Base-by-base conservation (phyloP, 2,797 vertebrate species). In the Crenuchus spilurus region DNA sequence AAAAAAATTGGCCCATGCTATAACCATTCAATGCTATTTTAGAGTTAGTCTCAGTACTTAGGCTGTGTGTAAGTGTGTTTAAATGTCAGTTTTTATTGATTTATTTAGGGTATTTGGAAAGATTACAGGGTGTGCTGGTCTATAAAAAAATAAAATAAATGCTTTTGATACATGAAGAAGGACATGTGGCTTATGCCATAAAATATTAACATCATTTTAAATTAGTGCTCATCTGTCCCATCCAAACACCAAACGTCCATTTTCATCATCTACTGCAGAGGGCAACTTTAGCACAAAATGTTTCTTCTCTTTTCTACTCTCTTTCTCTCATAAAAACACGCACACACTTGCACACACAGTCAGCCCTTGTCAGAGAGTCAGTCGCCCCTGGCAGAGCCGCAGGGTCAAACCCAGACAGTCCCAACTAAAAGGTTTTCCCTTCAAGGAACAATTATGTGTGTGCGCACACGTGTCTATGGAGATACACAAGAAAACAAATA, bases 381-480 rank as follows among this genome's bases (percentile, higher is more conserved):
- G 72, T 64, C 1, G 52, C 74, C 76, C 71, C 37, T 69, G 76
- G 81, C 78, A 75, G 55, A 84, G 78, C 76, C 67, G 37, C 51
- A 79, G 84, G 80, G 76, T 69, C 63, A 77, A 72, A 80, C 63
- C 78, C 63, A 82, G 70, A 69, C 72, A 70, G 72, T 65, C 52
- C 58, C 42, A 26, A 68, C 78, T 82, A 80, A 81, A 81, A 84
- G 74, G 62, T 81, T 84, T 84, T 83, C 41, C 69, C 80, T 81
- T 79, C 64, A 78, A 81, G 77, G 52, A 42, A 33, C 66, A 75
- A 80, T 67, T 70, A 41, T 72, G 39, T 61, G 60, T 63, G 69
- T 49, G 54, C 39, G 31, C 49, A 74, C 39, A 33, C n/a, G 62
- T 62, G 58, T 64, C 44, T 61, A 13, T 51, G 46, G 72, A n/a